phyloP scores from a whole-genome alignment of 2,888 invertebrate genomes.

The Tachystola acroxantha region DNA sequence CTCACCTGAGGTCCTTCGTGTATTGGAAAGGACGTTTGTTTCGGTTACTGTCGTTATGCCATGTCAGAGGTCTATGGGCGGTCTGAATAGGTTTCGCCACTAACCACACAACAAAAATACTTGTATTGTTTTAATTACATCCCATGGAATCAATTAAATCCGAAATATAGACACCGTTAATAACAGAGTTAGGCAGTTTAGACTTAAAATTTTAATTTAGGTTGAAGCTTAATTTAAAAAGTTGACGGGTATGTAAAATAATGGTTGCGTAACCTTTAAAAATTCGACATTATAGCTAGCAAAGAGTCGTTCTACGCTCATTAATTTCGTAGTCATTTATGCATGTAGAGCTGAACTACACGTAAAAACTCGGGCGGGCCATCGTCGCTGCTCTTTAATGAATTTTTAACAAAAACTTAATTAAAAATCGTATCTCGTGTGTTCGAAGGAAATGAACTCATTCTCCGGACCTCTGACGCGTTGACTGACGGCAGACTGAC shows the following conservation, averaged over 20 bases:
- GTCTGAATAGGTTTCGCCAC: too few species aligned
- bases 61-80: too few species aligned
- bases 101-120: too few species aligned
- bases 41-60: too few species aligned
- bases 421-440: slow-evolving; percentile 76
- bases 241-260: slow-evolving; percentile 37
- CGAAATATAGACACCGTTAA: too few species aligned
- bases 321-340: slow-evolving; percentile 69
- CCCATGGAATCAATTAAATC: too few species aligned
- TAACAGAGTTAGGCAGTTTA: too few species aligned
- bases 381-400: slow-evolving; percentile 65
- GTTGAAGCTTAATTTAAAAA: slow-evolving; percentile 45
- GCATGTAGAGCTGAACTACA: slow-evolving; percentile 48
- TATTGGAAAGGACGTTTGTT: too few species aligned
- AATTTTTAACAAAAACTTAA: slow-evolving; percentile 78
- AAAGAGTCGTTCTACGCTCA: slow-evolving; percentile 49
- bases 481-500: slow-evolving; percentile 71
- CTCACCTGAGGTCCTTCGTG: too few species aligned
- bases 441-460: slow-evolving; percentile 78
- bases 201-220: neutral
- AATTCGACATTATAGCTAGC: slow-evolving; percentile 46
- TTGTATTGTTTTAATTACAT: too few species aligned
- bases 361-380: slow-evolving; percentile 48
- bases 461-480: slow-evolving; percentile 64
- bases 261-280: slow-evolving; percentile 42